Base-by-base conservation (phyloP, 2,113 vertebrate species). In the Pygoscelis adeliae region DNA sequence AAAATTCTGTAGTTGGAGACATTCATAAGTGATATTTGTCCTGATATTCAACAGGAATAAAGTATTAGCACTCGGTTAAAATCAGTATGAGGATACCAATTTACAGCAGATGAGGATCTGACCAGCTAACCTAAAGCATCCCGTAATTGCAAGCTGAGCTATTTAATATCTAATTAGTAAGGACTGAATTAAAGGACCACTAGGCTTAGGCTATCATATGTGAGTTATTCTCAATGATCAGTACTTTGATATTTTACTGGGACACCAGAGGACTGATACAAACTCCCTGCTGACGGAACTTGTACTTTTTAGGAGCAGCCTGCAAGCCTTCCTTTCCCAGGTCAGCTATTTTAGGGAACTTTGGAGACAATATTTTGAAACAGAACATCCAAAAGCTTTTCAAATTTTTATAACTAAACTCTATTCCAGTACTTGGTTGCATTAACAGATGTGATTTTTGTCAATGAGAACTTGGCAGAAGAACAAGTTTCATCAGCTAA, bases 381-480 rank as follows among this genome's bases (percentile, higher is more conserved):
- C 17, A 1, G 8, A 95, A 74, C 36, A 82, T 46, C 40, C 66
- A 69, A 93, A 91, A 70, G 29, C 79, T 83, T 94, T 90, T 93
- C 53, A 85, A 77, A 77, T 93, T 67, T 89, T 94, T 23, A 29
- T 55, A 74, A 66, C 59, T 88, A 74, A 94, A 90, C 46, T 93
- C 61, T 90, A 26, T 91, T 93, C 58, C 47, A 59, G 32, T 77
- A 76, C 84, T 88, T 50, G 32, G 65, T 53, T 97, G 70, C 62
- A 83, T 93, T 94, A 96, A 93, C 84, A 96, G 91, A 87, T 97
- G 93, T 96, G 95, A 93, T 83, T 97, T 96, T 94, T 97, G 94
- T 96, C 93, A 96, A 96, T 96, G 96, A 84, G 53, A 94, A 56
- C 67, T 91, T 95, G 90, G 92, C 78, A 90, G 91, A 85, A 78